Conservation (phyloP, 2,113 vertebrate species). For the Phalacrocorax carbo region DNA sequence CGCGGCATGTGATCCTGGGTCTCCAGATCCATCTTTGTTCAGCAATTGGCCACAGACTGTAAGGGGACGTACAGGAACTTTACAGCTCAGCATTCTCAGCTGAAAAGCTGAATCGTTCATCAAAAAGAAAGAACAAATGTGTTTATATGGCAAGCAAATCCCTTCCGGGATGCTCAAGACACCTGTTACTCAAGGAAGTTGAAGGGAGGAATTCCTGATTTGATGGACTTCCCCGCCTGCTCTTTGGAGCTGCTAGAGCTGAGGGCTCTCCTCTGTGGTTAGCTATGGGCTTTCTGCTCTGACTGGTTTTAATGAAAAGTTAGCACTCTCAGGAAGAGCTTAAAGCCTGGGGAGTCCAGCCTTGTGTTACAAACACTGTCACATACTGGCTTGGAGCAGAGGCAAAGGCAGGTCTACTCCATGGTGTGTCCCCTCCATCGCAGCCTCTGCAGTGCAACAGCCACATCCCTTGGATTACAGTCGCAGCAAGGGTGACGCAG, state of each 20-base stretch:
- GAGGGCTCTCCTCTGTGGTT: neutral
- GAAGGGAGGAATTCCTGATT: neutral
- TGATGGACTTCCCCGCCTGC: neutral
- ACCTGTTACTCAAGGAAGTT: neutral
- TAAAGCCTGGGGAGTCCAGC: neutral
- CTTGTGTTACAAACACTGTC: neutral
- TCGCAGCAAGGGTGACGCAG: neutral
- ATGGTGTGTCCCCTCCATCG: accelerated
- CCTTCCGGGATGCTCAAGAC: neutral
- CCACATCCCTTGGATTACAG: neutral
- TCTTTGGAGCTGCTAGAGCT: neutral
- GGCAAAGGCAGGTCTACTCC: neutral
- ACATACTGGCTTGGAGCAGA: neutral
- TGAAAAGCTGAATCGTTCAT: neutral
- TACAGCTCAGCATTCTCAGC: neutral
- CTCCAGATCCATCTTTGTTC: neutral
- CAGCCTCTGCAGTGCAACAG: neutral
- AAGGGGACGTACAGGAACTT: neutral
- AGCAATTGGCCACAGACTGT: neutral
- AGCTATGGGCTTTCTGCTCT: neutral
- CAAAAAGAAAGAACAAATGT: neutral
- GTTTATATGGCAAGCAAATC: constrained; percentile 3
- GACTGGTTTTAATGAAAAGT: neutral
- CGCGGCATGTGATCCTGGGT: neutral
- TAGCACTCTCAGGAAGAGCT: neutral